These are phyloP conservation scores for Oncorhynchus kisutch DNA, from an alignment of 2,113 vertebrate species.

Conservation along the genomic window DNA sequence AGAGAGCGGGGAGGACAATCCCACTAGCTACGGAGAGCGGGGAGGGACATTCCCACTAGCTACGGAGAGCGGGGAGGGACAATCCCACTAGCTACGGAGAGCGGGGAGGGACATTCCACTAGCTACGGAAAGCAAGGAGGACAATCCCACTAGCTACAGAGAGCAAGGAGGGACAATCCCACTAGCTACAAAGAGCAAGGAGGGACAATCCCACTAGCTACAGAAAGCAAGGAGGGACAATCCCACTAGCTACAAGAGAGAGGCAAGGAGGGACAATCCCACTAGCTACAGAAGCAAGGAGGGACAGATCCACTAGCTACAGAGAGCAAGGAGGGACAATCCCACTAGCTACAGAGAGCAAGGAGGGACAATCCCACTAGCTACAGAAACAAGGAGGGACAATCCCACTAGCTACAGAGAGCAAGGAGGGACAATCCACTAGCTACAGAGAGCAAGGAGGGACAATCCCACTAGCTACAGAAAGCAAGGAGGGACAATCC, in stretches of 20 bases:
- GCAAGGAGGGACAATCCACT: not conserved
- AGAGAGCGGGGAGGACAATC: not conserved
- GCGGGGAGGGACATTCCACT: not conserved
- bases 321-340: too few species aligned
- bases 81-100: not conserved
- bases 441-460: not conserved
- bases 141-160: too few species aligned
- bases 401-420: too few species aligned
- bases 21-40: too few species aligned
- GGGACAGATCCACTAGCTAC: too few species aligned
- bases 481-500: not conserved
- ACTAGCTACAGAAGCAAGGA: too few species aligned
- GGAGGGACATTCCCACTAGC: not conserved
- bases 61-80: not conserved
- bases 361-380: not conserved
- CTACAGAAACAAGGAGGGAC: too few species aligned
- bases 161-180: not conserved
- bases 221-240: not conserved
- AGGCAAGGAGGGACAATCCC: not conserved
- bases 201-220: not conserved
- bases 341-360: too few species aligned
- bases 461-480: not conserved
- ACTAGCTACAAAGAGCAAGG: slow-evolving; percentile 50
- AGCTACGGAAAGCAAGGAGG: not conserved
- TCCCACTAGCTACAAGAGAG: too few species aligned